Conservation (phyloP, 2,113 vertebrate species). For the Tenebrosternarchus preto region DNA sequence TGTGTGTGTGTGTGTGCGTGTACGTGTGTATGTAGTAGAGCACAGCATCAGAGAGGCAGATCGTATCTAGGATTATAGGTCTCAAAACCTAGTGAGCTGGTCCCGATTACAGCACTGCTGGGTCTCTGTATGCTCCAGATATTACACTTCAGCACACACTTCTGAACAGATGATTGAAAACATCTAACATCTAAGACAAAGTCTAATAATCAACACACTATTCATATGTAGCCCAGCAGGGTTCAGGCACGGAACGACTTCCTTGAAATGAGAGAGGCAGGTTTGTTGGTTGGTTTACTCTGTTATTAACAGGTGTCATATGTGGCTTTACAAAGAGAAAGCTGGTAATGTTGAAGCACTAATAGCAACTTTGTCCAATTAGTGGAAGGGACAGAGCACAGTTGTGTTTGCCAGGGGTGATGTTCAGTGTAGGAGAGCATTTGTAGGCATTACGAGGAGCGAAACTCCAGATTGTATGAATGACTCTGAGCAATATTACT, state of each 20-base stretch:
- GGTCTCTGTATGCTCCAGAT: not conserved
- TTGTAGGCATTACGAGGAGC: not conserved
- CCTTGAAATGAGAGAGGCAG: not conserved
- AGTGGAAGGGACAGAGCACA: not conserved
- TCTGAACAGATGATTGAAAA: too few species aligned
- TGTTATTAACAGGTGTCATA: not conserved
- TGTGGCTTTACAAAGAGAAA: not conserved
- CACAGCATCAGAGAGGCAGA: not conserved
- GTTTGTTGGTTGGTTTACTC: not conserved
- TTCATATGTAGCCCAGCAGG: not conserved
- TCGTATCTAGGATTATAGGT: not conserved
- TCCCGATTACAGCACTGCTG: not conserved
- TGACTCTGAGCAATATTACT: not conserved
- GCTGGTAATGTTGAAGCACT: not conserved
- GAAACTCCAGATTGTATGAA: not conserved
- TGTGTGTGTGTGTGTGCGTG: constrained; percentile 31
- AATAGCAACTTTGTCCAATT: constrained; percentile 33
- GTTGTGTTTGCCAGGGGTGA: not conserved
- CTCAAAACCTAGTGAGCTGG: constrained; percentile 28
- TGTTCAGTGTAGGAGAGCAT: not conserved
- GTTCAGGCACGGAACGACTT: not conserved
- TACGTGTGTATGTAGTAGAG: constrained; percentile 11
- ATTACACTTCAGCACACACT: not conserved
- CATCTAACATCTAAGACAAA: too few species aligned
- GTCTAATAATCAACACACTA: not conserved